These are phyloP conservation scores for Ptiloglossa arizonensis DNA, from an alignment of 1,140 invertebrate species.

Conservation along the genomic window DNA sequence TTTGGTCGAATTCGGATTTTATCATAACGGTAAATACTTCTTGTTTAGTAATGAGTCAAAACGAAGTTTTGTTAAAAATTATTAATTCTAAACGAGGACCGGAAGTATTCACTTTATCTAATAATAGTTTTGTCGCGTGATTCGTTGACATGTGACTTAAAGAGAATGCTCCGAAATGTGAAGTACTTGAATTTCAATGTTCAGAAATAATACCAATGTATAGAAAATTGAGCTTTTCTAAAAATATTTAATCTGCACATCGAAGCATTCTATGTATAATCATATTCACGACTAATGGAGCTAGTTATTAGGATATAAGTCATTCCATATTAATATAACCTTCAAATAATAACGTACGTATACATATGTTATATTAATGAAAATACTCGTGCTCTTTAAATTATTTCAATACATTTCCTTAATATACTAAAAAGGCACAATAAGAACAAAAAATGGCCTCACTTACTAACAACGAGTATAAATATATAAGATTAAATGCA, in stretches of 20 bases:
- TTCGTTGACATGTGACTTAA: neutral
- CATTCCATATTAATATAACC: neutral
- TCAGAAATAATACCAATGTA: neutral
- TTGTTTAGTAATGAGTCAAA: neutral
- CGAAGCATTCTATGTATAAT: neutral
- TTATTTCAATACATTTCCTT: neutral
- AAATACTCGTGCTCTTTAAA: neutral
- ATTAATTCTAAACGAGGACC: neutral
- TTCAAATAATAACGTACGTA: constrained; percentile 16
- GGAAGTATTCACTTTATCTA: neutral
- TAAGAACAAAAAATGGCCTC: neutral
- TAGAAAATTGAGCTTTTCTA: too few relatives aligned
- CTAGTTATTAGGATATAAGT: neutral
- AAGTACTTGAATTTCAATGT: neutral
- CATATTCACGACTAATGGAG: neutral
- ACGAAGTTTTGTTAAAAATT: neutral
- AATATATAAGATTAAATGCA: neutral
- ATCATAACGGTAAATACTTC: neutral
- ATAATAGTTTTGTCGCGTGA: constrained; percentile 21
- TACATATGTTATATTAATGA: constrained; percentile 1
- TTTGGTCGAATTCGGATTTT: neutral
- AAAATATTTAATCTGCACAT: neutral
- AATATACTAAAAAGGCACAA: neutral
- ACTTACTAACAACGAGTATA: neutral
- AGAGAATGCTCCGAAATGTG: neutral